Evolutionary conservation across 1,140 invertebrate genomes (phyloP), one percentile per base, ranked within the genome.

Genomic region (Carcinoscorpius rotundicauda): DNA sequence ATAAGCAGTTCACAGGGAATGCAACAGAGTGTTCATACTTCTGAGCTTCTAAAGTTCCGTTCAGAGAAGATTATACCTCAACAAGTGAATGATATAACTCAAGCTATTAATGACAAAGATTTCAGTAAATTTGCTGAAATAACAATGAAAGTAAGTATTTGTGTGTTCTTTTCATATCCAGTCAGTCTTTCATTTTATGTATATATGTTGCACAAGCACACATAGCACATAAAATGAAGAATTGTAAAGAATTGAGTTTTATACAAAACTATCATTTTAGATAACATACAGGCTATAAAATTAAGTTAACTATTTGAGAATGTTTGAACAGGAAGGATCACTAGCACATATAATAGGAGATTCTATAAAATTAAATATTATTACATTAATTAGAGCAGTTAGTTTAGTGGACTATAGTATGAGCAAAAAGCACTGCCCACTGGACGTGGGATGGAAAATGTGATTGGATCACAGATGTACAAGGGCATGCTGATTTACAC

Each of bases 1-100:
- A 85, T 86, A 29, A 84, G 87, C 48, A 98, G 95, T 68, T 91
- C 92, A 4, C 78, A 79, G 57, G 97, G 93, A n/a, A 99, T 99
- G 97, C 84, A 86, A 75, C 79, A 80, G 62, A 84, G 84, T 61
- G 84, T 89, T 3, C 73, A 84, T 65, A 98, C 97, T 1, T 97
- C 93, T 58, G 80, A 86, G 49, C 79, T 99, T 6, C 76, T 98
- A 2, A 81, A 87, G 72, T 79, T 89, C 71, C 82, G 96, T 60
- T 82, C 87, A 8, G 73, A 84, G 63, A 72, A 84, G 61, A 78
- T 86, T 73, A 87, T 98, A 1, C 88, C 89, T 3, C 3, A 77
- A 69, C 80, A 87, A 73, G 82, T 87, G 3, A 73, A 83, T 62
- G 73, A 80, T 65, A 93, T 97, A 62, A 83, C 81, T 66, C 71